Evolutionary conservation across 2,888 invertebrate genomes (phyloP), one percentile per base, ranked within the genome.

Genomic region (Protodeltote pygarga): DNA sequence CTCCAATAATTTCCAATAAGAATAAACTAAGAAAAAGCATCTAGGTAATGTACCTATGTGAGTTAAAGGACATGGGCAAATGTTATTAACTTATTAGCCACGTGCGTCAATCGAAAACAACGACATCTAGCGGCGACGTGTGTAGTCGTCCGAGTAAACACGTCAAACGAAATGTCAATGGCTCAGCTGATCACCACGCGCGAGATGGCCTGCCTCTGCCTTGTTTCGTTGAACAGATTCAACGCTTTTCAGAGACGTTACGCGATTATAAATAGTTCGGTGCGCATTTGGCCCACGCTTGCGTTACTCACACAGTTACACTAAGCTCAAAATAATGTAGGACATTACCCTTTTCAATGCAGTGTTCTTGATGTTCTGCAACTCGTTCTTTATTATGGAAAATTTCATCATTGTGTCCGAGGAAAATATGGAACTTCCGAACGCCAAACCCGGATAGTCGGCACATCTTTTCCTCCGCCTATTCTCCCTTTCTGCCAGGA

Each of bases 361-460:
- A 86, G 97, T 97, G 87, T 97, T 97, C 95, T 97, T 97, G 86
- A 98, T 98, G 93, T 99, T 99, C 93, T 98, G 98, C 84, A 99
- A 94, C 93, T 99, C 99, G 88, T 98, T 98, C 86, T 96, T 95
- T 84, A 99, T 99, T 70, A 99, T 96, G 86, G 96, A 97, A 90
- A 98, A 98, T 93, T 98, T 98, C 96, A 99, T 98, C 95, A 98
- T 96, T 5, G 98, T 98, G 83, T 98, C 98, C 45, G 98, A 98
- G 80, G 97, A 98, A 92, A 98, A 98, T 81, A 98, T 96, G 59
- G 97, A 97, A 69, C 96, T 95, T 37, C 97, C 97, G 81, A 98
- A 97, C 1, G 97, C 97, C 48, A 98, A 89, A 16, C 98, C 98
- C 0, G 98, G 98, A 90, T 98, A 98, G 83, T 98, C 98, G 24